phyloP scores from a whole-genome alignment of 2,113 vertebrate species.

The Antechinus flavipes region DNA sequence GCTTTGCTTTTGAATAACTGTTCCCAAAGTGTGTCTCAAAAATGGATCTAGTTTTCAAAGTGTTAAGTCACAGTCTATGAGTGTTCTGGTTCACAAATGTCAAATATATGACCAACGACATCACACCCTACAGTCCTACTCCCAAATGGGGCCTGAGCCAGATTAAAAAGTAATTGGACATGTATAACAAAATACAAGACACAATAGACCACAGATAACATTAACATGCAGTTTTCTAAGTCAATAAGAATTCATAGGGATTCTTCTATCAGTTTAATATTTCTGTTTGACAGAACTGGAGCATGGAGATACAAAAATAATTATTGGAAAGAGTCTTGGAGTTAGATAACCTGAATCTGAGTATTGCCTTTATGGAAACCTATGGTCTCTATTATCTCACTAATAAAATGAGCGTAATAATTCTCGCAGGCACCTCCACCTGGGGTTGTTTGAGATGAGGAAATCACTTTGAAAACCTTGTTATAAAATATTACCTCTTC shows the following conservation, averaged over 20 bases:
- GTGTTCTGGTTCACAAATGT: background rate
- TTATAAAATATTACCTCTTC: background rate
- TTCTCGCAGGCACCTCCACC: background rate
- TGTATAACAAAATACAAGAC: background rate
- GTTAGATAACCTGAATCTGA: background rate
- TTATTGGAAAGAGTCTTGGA: background rate
- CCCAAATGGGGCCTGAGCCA: background rate
- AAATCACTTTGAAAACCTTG: background rate
- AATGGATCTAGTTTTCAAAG: background rate
- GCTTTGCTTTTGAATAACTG: background rate
- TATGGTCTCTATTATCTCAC: background rate
- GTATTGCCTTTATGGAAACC: background rate
- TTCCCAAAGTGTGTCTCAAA: background rate
- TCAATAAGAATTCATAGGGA: background rate
- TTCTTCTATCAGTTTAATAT: background rate
- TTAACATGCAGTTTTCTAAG: background rate
- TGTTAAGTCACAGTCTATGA: background rate
- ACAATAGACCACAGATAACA: background rate
- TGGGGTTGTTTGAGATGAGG: background rate
- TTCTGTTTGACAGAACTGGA: background rate
- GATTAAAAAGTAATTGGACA: background rate
- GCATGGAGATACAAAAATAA: background rate
- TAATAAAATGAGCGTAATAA: background rate
- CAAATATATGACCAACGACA: background rate
- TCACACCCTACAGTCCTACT: background rate